Conservation (phyloP, 2,113 vertebrate genomes). For the Erythrocebus patas region DNA sequence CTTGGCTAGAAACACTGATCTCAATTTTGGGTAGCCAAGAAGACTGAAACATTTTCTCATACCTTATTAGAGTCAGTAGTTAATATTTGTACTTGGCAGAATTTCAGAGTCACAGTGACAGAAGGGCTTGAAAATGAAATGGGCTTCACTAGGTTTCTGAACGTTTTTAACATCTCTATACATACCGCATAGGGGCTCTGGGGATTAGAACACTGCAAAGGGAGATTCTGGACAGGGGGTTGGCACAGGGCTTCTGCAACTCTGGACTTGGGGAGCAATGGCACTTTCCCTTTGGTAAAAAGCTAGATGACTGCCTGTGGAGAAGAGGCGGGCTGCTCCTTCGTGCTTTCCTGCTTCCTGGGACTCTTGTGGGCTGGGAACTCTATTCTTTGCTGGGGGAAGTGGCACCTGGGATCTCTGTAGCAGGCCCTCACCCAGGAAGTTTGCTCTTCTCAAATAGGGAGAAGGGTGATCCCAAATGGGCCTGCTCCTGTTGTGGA, state of each 20-base stretch:
- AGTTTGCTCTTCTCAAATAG: neutral
- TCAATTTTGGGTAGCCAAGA: slow-evolving; percentile 25
- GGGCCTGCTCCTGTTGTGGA: neutral
- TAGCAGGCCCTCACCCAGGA: neutral
- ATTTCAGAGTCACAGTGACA: slow-evolving; percentile 60
- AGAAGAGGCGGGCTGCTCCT: neutral
- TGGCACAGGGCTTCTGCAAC: neutral
- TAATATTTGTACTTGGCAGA: slow-evolving; percentile 47
- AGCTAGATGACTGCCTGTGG: neutral
- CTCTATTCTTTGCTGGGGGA: neutral
- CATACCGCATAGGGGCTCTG: neutral
- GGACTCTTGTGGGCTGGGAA: neutral
- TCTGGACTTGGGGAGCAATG: neutral
- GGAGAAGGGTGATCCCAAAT: neutral
- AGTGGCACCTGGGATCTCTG: neutral
- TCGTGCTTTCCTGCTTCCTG: neutral
- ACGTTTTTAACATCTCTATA: neutral
- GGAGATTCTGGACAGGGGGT: neutral
- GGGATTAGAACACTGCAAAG: neutral
- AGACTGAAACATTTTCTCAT: slow-evolving; percentile 28
- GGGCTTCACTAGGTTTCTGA: neutral
- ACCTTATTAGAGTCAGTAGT: slow-evolving; percentile 17
- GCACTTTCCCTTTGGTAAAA: neutral
- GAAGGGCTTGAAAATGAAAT: neutral
- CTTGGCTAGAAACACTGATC: slow-evolving; percentile 16